A percentile compares a stretch with the other conserved stretches of the same genome.
phyloP scores from a whole-genome alignment of 2,888 invertebrate genomes.

The Acleris emargana region DNA sequence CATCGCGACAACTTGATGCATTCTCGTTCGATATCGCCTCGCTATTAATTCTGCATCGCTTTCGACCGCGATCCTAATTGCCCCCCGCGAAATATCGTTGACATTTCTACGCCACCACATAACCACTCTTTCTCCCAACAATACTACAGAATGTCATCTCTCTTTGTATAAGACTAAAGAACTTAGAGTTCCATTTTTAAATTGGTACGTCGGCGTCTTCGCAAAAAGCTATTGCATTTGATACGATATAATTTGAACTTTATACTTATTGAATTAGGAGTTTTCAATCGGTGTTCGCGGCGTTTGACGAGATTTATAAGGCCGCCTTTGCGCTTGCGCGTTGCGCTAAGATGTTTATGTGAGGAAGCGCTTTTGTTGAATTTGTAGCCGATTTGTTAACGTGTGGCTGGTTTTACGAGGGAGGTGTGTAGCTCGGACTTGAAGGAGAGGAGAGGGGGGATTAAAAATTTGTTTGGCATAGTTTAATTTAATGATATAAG shows the following conservation, averaged over 20 bases:
- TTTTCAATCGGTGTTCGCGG: slow-evolving; percentile 45
- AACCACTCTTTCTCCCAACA: slow-evolving; percentile 2
- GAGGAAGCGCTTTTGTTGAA: slow-evolving; percentile 49
- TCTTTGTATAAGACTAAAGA: neutral
- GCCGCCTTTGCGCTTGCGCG: slow-evolving; percentile 47
- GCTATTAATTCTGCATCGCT: slow-evolving; percentile 57
- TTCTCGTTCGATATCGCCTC: slow-evolving; percentile 53
- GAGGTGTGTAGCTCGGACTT: neutral
- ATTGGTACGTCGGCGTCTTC: slow-evolving; percentile 8
- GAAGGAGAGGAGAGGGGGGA: neutral
- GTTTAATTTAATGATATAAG: too few relatives aligned
- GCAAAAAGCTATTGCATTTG: neutral
- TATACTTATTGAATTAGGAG: slow-evolving; percentile 2
- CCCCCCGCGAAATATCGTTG: slow-evolving; percentile 59
- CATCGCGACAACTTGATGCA: slow-evolving; percentile 44
- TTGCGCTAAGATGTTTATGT: slow-evolving; percentile 65
- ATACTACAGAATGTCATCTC: slow-evolving; percentile 6
- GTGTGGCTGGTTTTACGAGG: slow-evolving; percentile 16
- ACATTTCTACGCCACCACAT: slow-evolving; percentile 48
- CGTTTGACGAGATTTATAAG: slow-evolving; percentile 58
- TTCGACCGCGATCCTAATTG: slow-evolving; percentile 60
- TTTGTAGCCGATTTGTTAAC: slow-evolving; percentile 65
- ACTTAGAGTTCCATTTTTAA: slow-evolving; percentile 1
- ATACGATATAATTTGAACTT: slow-evolving; percentile 13
- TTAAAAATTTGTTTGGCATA: neutral